These are phyloP conservation scores for Montipora foliosa DNA, from an alignment of 64 coral and sea anemone species.

Conservation along the genomic window DNA sequence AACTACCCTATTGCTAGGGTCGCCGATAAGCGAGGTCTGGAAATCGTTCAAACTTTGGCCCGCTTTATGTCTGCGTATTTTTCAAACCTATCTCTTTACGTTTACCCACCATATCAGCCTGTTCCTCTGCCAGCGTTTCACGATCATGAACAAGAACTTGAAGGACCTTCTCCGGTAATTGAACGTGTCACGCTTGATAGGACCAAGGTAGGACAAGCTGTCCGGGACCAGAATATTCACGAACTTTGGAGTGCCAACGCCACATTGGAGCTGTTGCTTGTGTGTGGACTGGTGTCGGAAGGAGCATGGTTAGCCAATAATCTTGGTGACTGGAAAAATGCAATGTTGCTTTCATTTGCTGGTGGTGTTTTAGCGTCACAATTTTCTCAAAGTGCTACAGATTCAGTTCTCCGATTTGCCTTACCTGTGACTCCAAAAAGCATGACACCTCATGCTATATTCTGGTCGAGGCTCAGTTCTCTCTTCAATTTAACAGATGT, in stretches of 20 bases:
- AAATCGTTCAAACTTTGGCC: conserved; percentile 82
- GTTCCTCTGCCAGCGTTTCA: conserved; percentile 74
- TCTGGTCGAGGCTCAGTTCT: conserved; percentile 26
- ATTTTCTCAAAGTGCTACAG: background rate
- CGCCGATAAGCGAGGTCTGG: conserved; percentile 68
- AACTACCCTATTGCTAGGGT: conserved; percentile 85
- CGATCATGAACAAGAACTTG: conserved; percentile 12
- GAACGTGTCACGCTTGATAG: conserved; percentile 70
- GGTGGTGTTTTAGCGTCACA: background rate
- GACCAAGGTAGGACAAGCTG: conserved; percentile 70
- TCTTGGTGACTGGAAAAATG: conserved; percentile 95
- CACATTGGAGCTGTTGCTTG: conserved; percentile 81
- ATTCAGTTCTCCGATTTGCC: background rate
- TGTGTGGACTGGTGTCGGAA: conserved; percentile 84
- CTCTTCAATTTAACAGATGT: background rate
- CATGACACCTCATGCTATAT: conserved; percentile 19
- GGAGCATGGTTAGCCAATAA: conserved; percentile 83
- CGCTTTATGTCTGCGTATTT: conserved; percentile 96
- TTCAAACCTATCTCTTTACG: conserved; percentile 88
- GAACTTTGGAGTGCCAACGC: conserved; percentile 87
- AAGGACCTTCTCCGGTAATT: conserved; percentile 44
- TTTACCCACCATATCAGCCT: conserved; percentile 74
- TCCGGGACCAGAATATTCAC: conserved; percentile 78
- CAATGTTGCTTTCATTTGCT: conserved; percentile 83
- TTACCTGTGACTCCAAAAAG: conserved; percentile 17